phyloP scores from a whole-genome alignment of 2,113 vertebrate genomes.

The Nipponia nippon region DNA sequence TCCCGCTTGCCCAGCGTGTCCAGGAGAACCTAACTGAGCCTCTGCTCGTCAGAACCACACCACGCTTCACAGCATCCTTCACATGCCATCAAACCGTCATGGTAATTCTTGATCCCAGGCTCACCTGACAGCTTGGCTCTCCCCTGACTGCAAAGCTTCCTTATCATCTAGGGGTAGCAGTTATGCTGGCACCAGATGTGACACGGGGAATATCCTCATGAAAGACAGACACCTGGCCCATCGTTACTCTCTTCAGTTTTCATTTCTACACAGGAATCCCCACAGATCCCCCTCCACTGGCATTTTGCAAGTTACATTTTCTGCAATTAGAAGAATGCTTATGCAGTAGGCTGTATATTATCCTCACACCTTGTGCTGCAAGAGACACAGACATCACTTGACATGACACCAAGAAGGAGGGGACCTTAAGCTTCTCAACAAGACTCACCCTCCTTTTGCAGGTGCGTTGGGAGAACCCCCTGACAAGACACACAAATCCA shows the following conservation, averaged over 20 bases:
- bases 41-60: not conserved
- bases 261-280: not conserved
- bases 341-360: not conserved
- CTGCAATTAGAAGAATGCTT: not conserved
- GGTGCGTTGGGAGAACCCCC: not conserved
- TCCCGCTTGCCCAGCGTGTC: not conserved
- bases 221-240: slow-evolving; percentile 43
- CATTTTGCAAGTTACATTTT: not conserved
- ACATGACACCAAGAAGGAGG: not conserved
- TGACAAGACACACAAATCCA: not conserved
- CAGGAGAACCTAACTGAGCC: slow-evolving; percentile 11
- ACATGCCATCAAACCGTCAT: slow-evolving; percentile 1
- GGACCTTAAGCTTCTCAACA: not conserved
- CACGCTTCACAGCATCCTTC: slow-evolving; percentile 7
- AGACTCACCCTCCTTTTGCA: not conserved
- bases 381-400: not conserved
- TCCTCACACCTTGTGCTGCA: not conserved
- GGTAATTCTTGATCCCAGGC: not conserved
- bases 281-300: not conserved
- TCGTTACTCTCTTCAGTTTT: not conserved
- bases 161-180: not conserved
- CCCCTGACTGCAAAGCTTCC: not conserved
- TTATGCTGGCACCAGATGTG: slow-evolving; percentile 46
- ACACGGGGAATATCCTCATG: slow-evolving; percentile 22
- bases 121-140: slow-evolving; percentile 58